Base-by-base conservation (phyloP, 2,797 vertebrate genomes). In the Notamacropus eugenii region DNA sequence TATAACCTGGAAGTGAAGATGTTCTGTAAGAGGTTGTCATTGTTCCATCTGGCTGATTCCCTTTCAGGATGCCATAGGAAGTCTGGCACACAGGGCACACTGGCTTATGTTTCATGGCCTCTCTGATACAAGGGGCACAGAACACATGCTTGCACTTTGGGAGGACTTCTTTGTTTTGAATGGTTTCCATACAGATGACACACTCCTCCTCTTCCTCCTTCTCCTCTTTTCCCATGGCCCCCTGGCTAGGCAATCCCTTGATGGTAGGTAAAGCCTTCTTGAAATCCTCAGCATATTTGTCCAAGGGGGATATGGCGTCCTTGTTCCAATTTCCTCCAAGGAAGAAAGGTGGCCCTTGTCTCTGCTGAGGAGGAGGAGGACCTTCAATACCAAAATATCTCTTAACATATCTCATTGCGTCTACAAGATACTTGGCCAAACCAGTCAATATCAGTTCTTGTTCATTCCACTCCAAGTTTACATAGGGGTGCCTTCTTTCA, bases 101-200 rank as follows among this genome's bases (percentile, higher is more conserved):
- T 3, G 94, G 95, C 93, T 97, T 99, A 0, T 97, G 93, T 11
- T 1, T 0, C 98, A 98, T 95, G 95, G 98, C 97, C 94, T 0
- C 0, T 0, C 3, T 0, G 0, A 99, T 98, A 97, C 99, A 99
- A 22, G 0, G 8, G 40, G 34, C 14, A 62, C 99, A 99, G 97
- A 99, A 99, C 0, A 34, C 95, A 29, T 99, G 99, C 82, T 99
- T 98, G 94, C 99, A 99, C 92, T 98, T 98, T 1, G 13, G 0
- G 31, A 99, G 95, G 31, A 91, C 95, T 16, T 27, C 0, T 95
- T 98, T 99, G 3, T 98, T 0, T 0, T 0, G 13, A 46, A 99
- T 98, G 92, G 0, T 92, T 0, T 98, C 98, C 97, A 97, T 94
- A 96, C 99, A 99, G 96, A 99, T 98, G 0, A 29, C 90, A 96